Evolutionary conservation across 2,113 vertebrate genomes (phyloP).

Genomic region (Bungarus multicinctus): DNA sequence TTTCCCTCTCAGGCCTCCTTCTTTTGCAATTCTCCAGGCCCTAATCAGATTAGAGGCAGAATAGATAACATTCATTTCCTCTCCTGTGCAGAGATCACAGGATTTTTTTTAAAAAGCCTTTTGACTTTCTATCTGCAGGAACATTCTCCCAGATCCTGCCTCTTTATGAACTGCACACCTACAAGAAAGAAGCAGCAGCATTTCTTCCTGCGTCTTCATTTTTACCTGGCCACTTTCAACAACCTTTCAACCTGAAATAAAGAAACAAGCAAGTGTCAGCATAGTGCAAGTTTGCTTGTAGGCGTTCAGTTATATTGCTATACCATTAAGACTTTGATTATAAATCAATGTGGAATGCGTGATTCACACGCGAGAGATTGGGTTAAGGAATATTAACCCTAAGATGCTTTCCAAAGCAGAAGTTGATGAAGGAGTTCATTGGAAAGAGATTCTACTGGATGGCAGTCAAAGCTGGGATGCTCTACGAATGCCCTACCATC

Average conservation of each 20-base stretch:
- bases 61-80: background rate
- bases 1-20: background rate
- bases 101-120: background rate
- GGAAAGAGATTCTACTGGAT: background rate
- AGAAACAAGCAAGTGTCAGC: slow-evolving; percentile 9
- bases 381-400: background rate
- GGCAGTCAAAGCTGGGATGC: background rate
- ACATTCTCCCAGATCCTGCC: background rate
- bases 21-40: background rate
- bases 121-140: background rate
- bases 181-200: background rate
- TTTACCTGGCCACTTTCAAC: background rate
- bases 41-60: background rate
- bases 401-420: background rate
- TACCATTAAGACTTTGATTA: slow-evolving; percentile 51
- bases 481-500: background rate
- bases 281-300: slow-evolving; percentile 42
- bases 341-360: slow-evolving; percentile 60
- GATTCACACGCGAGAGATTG: slow-evolving; percentile 38
- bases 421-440: background rate
- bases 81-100: background rate
- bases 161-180: background rate
- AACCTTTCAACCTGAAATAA: background rate
- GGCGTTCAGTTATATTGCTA: slow-evolving; percentile 52
- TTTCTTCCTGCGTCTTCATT: background rate